A percentile compares a stretch with the other conserved stretches of the same genome.
Conservation (phyloP, 2,797 vertebrate species). For the Lacerta bilineata region DNA sequence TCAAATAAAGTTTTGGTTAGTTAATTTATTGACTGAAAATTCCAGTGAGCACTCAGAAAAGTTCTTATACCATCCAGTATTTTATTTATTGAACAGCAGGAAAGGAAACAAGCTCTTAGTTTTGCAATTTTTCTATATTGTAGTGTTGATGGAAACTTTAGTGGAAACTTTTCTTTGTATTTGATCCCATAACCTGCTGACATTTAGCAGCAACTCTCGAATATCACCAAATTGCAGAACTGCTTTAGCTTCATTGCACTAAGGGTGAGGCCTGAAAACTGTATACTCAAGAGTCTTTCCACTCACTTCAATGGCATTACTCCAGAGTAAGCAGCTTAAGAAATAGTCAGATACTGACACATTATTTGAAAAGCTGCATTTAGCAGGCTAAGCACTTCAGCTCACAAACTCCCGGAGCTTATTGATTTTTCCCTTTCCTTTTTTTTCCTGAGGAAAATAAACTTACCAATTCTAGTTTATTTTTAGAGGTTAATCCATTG, state of each 20-base stretch:
- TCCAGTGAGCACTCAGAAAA: not conserved
- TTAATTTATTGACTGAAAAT: conserved; percentile 20
- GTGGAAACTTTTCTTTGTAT: conserved; percentile 11
- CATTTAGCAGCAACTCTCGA: conserved; percentile 23
- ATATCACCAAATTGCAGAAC: conserved; percentile 6
- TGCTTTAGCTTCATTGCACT: not conserved
- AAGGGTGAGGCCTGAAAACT: not conserved
- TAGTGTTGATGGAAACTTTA: not conserved
- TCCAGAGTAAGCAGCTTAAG: conserved; percentile 38
- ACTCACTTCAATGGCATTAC: conserved; percentile 42
- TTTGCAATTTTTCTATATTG: conserved; percentile 7
- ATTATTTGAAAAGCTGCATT: conserved; percentile 63
- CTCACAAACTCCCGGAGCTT: conserved; percentile 62
- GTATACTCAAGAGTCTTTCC: conserved; percentile 17
- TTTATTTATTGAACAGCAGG: not conserved
- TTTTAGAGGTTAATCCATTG: conserved; percentile 68
- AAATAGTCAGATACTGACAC: conserved; percentile 46
- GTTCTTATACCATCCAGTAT: not conserved
- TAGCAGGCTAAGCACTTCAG: conserved; percentile 60
- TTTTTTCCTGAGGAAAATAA: conserved; percentile 61
- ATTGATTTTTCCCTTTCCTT: conserved; percentile 60
- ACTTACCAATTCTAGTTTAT: conserved; percentile 62
- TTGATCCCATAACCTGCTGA: conserved; percentile 26
- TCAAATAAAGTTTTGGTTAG: not conserved
- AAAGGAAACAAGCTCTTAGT: not conserved